phyloP scores from a whole-genome alignment of 2,888 invertebrate species.

The Drosophila kambysellisi region DNA sequence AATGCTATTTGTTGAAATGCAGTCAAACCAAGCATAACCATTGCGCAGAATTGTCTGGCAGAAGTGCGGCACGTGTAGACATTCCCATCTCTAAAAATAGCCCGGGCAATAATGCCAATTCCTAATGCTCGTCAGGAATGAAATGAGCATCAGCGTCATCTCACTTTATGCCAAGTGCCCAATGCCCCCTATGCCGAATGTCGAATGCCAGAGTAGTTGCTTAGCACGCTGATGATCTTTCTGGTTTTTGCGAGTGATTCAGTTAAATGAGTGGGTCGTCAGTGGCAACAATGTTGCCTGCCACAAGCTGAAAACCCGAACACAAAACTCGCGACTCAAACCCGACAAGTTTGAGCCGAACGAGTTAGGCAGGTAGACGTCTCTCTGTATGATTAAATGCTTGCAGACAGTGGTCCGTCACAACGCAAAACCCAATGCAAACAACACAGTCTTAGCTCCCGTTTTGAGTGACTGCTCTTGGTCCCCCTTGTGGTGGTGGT shows the following conservation, averaged over 20 bases:
- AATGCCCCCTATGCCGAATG: background rate
- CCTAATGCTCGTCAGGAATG: background rate
- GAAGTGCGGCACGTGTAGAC: background rate
- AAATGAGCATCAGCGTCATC: conserved; percentile 20
- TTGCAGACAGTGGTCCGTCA: conserved; percentile 35
- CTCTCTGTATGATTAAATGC: conserved; percentile 28
- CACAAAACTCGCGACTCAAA: conserved; percentile 5
- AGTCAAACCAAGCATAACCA: background rate
- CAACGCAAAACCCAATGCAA: conserved; percentile 24
- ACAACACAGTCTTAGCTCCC: conserved; percentile 34
- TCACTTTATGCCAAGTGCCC: conserved; percentile 1
- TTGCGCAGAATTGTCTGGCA: background rate
- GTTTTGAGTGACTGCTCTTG: conserved; percentile 21
- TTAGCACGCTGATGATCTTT: conserved; percentile 7
- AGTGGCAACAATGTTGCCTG: conserved; percentile 43
- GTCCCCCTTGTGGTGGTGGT: no score
- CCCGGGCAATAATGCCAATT: background rate
- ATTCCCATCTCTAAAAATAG: background rate
- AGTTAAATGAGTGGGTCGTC: conserved; percentile 29
- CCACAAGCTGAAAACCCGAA: conserved; percentile 4
- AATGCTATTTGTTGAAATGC: background rate
- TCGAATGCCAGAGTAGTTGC: background rate
- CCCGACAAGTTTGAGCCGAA: conserved; percentile 19
- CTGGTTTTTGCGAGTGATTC: conserved; percentile 14
- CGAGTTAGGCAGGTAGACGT: conserved; percentile 27